These are phyloP conservation scores for Macaca mulatta DNA, from an alignment of 2,113 vertebrate species.

Conservation along the genomic window DNA sequence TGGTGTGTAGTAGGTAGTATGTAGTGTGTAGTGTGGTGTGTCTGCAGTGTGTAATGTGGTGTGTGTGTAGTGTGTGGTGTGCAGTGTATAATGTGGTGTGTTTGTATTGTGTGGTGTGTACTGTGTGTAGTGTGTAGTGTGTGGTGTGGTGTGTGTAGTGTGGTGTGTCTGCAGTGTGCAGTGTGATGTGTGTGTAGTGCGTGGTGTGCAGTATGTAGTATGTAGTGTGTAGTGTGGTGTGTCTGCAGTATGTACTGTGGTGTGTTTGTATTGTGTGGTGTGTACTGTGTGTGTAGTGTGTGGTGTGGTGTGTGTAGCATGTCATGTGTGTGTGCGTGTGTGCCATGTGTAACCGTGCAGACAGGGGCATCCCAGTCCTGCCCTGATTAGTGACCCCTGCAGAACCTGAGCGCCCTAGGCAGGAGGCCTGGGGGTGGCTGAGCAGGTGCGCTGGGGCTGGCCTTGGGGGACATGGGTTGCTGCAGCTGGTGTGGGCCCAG, in stretches of 20 bases:
- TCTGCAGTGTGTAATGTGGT: background rate
- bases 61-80: background rate
- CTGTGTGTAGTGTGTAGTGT: background rate
- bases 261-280: too few relatives aligned
- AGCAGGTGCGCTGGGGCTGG: background rate
- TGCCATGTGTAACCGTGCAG: too few relatives aligned
- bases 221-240: too few relatives aligned
- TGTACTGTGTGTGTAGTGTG: background rate
- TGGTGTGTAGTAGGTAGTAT: too few relatives aligned
- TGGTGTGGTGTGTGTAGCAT: background rate
- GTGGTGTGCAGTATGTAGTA: too few relatives aligned
- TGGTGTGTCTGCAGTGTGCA: too few relatives aligned
- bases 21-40: too few relatives aligned
- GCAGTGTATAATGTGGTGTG: too few relatives aligned
- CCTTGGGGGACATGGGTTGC: background rate
- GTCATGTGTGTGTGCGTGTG: background rate
- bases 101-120: too few relatives aligned
- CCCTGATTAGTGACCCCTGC: background rate
- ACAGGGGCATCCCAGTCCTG: background rate
- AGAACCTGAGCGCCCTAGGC: too few relatives aligned
- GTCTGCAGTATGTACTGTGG: fast-evolving
- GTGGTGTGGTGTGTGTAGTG: too few relatives aligned
- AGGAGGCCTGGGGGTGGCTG: background rate
- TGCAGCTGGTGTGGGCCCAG: background rate
- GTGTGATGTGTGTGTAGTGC: too few relatives aligned